Base-by-base conservation (phyloP, 1,140 invertebrate genomes). In the Lepidostoma basale region DNA sequence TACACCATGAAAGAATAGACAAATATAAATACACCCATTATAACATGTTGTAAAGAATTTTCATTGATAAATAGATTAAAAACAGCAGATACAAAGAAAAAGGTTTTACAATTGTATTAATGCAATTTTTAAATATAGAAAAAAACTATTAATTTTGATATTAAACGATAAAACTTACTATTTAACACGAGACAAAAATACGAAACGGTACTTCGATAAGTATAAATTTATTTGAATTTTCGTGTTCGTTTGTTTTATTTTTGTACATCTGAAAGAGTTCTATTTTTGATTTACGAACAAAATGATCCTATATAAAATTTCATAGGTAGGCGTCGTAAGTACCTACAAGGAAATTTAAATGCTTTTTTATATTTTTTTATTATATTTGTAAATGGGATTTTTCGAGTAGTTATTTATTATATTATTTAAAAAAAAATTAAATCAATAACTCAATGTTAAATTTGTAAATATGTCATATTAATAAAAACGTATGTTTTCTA, bases 171-270 rank as follows among this genome's bases (percentile, higher is more conserved):
- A 16, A 8, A 45, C 42, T 45, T 20, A 45, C 42, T 12, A 16
- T 26, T 28, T 12, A 28, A 56, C 22, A 56, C 3, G 28, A 1
- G 0, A 33, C n/a, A n/a, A n/a, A n/a, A n/a, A n/a, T n/a, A n/a
- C n/a, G n/a, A n/a, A n/a, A n/a, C n/a, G n/a, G n/a, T n/a, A n/a
- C n/a, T n/a, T n/a, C n/a, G n/a, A n/a, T n/a, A n/a, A n/a, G n/a
- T n/a, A n/a, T n/a, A n/a, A n/a, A n/a, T n/a, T n/a, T n/a, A n/a
- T n/a, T n/a, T n/a, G n/a, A 56, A 56, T 56, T 33, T 56, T 14
- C 25, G 6, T 26, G 4, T 9, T 33, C 52, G 33, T 30, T 56
- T 56, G 52, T 56, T 56, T 56, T 56, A 14, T 30, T 30, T 56
- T 14, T 28, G 14, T 5, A 56, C 25, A 33, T 56, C 16, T 30